These are phyloP conservation scores for Epistrophe eligans DNA, from an alignment of 2,888 invertebrate genomes.

Conservation along the genomic window DNA sequence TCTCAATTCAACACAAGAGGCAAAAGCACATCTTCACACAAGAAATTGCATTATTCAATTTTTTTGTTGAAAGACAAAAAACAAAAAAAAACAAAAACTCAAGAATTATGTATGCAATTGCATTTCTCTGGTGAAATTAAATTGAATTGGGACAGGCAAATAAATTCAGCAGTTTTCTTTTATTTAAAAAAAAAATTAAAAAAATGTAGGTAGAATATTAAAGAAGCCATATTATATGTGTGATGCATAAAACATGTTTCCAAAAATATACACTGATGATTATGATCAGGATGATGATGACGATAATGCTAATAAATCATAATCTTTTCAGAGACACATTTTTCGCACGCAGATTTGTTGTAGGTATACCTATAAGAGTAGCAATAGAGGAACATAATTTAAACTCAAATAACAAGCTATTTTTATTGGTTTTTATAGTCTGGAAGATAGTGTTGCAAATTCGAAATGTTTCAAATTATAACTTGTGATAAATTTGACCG, in stretches of 20 bases:
- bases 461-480: no score
- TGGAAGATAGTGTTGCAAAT: background rate
- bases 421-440: background rate
- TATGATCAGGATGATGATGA: background rate
- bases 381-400: background rate
- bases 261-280: conserved; percentile 4
- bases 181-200: background rate
- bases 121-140: conserved; percentile 31
- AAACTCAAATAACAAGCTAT: background rate
- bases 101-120: conserved; percentile 31
- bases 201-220: background rate
- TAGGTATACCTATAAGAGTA: background rate
- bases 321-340: background rate
- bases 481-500: no score
- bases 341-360: background rate
- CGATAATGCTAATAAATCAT: background rate
- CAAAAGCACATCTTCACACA: conserved; percentile 26
- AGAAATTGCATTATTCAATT: conserved; percentile 33
- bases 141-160: conserved; percentile 9
- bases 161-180: conserved; percentile 7
- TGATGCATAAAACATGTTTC: conserved; percentile 12
- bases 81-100: background rate
- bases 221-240: background rate
- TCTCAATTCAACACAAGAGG: conserved; percentile 22
- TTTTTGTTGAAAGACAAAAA: conserved; percentile 16